A percentile compares a stretch with the other conserved stretches of the same genome.
phyloP scores from a whole-genome alignment of 2,888 invertebrate species.

The Crocallis elinguaria region DNA sequence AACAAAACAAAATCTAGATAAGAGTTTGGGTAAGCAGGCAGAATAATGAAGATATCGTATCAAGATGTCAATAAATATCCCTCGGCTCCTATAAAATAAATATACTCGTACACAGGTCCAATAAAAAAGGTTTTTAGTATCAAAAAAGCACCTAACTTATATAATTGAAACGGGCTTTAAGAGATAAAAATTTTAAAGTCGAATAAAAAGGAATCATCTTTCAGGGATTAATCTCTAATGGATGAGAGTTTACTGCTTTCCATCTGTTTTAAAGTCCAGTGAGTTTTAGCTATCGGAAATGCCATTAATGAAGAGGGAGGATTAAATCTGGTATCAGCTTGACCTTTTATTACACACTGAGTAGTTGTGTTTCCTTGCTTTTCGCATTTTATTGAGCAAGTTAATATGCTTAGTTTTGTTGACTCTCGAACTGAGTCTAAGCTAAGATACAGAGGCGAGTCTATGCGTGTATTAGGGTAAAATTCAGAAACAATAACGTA shows the following conservation, averaged over 20 bases:
- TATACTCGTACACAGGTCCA: slow-evolving; percentile 5
- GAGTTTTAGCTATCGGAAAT: slow-evolving; percentile 24
- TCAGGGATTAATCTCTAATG: slow-evolving; percentile 56
- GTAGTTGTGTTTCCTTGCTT: neutral
- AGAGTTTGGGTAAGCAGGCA: slow-evolving; percentile 25
- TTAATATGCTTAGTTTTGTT: neutral
- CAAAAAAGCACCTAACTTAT: slow-evolving; percentile 37
- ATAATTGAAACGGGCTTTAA: slow-evolving; percentile 37
- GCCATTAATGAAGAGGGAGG: slow-evolving; percentile 10
- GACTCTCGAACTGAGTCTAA: neutral
- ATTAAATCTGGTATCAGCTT: too few species aligned
- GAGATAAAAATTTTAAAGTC: slow-evolving; percentile 44
- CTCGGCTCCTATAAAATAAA: slow-evolving; percentile 23
- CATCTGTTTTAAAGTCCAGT: slow-evolving; percentile 39
- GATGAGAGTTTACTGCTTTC: slow-evolving; percentile 44
- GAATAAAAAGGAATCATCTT: slow-evolving; percentile 51
- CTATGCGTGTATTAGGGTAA: neutral
- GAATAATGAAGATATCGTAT: slow-evolving; percentile 42
- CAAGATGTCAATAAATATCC: slow-evolving; percentile 67
- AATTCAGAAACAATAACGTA: too few species aligned
- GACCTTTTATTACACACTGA: neutral
- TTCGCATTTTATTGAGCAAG: neutral
- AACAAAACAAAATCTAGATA: slow-evolving; percentile 27
- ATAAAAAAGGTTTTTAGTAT: slow-evolving; percentile 22
- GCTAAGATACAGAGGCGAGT: neutral